Percentiles rank a stretch among this genome's conserved stretches.
These are phyloP conservation scores for Eira barbara DNA, from an alignment of 2,113 vertebrate genomes.

Conservation along the genomic window DNA sequence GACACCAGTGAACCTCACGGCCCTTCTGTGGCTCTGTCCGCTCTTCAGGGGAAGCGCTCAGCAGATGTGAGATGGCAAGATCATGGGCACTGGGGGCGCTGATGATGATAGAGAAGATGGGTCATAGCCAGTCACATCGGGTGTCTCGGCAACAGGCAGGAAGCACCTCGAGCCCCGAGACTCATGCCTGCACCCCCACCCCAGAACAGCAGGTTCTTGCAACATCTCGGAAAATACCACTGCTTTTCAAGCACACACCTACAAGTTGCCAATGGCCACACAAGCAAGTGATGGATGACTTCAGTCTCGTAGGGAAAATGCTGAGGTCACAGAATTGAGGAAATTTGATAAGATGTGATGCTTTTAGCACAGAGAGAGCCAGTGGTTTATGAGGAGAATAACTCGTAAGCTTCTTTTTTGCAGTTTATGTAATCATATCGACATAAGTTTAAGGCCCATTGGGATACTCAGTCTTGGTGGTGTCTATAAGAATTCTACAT, in stretches of 20 bases:
- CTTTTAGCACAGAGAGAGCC: background rate
- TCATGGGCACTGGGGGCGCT: background rate
- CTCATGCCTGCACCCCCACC: background rate
- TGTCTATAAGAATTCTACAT: background rate
- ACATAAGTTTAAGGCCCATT: background rate
- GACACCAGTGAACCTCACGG: background rate
- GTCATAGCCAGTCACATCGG: accelerated
- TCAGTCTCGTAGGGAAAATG: background rate
- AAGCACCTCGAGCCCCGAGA: background rate
- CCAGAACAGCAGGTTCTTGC: background rate
- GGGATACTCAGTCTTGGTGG: background rate
- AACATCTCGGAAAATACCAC: constrained; percentile 6
- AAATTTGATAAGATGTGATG: background rate
- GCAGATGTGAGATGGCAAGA: background rate
- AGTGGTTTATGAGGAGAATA: background rate
- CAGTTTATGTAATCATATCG: background rate
- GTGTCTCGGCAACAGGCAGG: background rate
- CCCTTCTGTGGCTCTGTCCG: background rate
- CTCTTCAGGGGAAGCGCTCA: background rate
- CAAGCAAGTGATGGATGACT: background rate
- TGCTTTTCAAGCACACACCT: constrained; percentile 23
- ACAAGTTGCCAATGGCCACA: background rate
- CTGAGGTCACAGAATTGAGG: background rate
- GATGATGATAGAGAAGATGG: background rate
- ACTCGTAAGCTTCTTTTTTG: background rate